Evolutionary conservation across 2,797 vertebrate genomes (phyloP).

Genomic region (Notoglanidium macrostoma): DNA sequence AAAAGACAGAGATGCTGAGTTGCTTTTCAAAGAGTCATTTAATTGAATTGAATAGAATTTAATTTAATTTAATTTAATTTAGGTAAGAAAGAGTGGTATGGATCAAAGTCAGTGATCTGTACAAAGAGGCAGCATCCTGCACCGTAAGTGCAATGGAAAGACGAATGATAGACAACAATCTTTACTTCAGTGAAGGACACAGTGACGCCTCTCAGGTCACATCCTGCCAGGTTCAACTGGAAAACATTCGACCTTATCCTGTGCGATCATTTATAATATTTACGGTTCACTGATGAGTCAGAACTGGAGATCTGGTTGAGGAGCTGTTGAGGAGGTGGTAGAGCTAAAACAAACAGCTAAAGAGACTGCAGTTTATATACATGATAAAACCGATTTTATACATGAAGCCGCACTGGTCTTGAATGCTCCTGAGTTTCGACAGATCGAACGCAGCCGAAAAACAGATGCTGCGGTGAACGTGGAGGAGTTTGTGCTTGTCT

Average conservation of each 20-base stretch:
- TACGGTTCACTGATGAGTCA: not conserved
- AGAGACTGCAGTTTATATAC: not conserved
- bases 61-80: slow-evolving; percentile 44
- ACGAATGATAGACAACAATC: slow-evolving; percentile 9
- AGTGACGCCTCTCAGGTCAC: not conserved
- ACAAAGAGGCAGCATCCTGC: slow-evolving; percentile 31
- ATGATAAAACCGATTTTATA: slow-evolving; percentile 11
- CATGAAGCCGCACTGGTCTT: slow-evolving; percentile 30
- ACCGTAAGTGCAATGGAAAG: slow-evolving; percentile 22
- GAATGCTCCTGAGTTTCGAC: slow-evolving; percentile 51
- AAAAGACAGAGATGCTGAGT: not conserved
- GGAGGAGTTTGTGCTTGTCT: slow-evolving; percentile 53
- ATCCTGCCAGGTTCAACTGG: not conserved
- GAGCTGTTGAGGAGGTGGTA: not conserved
- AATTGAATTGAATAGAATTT: slow-evolving; percentile 23
- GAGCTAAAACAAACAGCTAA: slow-evolving; percentile 18
- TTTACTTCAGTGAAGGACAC: not conserved
- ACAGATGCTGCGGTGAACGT: slow-evolving; percentile 8
- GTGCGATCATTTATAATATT: not conserved
- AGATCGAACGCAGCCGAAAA: not conserved
- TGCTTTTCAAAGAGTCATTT: slow-evolving; percentile 34
- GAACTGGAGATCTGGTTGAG: not conserved
- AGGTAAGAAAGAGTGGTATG: slow-evolving; percentile 39
- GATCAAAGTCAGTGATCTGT: slow-evolving; percentile 28
- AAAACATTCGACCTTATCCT: not conserved